These are phyloP conservation scores for Caenorhabditis drosophilae DNA, from an alignment of 2,888 invertebrate species.

Conservation along the genomic window DNA sequence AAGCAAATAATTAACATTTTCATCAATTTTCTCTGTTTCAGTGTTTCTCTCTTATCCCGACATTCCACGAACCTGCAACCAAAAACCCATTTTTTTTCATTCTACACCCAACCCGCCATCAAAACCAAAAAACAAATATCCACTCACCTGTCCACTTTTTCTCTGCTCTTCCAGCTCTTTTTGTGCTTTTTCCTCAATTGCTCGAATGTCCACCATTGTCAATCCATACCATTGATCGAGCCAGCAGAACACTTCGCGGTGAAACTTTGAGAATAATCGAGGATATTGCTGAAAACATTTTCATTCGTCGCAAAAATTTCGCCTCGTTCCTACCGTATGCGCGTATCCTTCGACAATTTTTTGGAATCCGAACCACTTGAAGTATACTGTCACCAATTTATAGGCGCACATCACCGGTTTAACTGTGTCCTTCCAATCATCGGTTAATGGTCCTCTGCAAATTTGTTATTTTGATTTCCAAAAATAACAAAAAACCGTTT, in stretches of 20 bases:
- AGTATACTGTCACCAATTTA: slow-evolving; percentile 93
- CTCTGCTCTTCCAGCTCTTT: slow-evolving; percentile 56
- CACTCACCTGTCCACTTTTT: slow-evolving; percentile 46
- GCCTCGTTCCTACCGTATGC: slow-evolving; percentile 53
- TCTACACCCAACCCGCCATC: no score
- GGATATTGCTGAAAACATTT: slow-evolving; percentile 66
- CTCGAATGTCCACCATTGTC: slow-evolving; percentile 96
- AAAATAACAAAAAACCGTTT: no score
- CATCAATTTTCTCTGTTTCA: no score
- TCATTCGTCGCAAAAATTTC: not conserved
- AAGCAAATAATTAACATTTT: no score
- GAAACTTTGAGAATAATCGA: slow-evolving; percentile 94
- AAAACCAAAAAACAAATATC: no score
- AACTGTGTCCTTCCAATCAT: slow-evolving; percentile 50
- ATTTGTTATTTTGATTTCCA: no score
- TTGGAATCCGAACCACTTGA: slow-evolving; percentile 97
- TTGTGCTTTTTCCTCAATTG: slow-evolving; percentile 91
- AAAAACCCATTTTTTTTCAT: not conserved
- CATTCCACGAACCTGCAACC: slow-evolving; percentile 35
- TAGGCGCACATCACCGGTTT: slow-evolving; percentile 90
- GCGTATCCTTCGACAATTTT: slow-evolving; percentile 80
- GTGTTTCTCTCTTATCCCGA: no score
- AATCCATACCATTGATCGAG: slow-evolving; percentile 97
- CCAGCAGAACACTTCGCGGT: slow-evolving; percentile 98
- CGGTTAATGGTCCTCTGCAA: slow-evolving; percentile 80